Base-by-base conservation (phyloP, 2,113 vertebrate species). In the Entomyzon cyanotis region DNA sequence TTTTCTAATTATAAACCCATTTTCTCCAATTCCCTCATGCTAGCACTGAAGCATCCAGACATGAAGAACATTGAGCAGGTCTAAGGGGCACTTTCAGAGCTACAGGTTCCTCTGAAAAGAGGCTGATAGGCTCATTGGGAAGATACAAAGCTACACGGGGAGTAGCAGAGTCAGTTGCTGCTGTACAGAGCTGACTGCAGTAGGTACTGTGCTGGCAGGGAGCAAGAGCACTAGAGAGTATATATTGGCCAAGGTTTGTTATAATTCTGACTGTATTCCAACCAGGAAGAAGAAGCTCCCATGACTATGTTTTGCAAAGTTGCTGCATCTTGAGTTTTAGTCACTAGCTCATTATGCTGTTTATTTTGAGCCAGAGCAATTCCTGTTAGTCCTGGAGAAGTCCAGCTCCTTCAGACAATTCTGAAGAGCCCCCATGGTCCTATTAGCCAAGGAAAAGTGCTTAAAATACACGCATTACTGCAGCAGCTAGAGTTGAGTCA, bases 1-100 rank as follows among this genome's bases (percentile, higher is more conserved):
- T 67, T 64, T 77, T 37, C 12, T 11, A 31, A 12, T 9, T 4
- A 20, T 25, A 49, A 86, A 37, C 9, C 5, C 42, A 10, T 69
- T 62, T 70, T 80, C 15, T 30, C 49, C 0, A 0, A 56, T 53
- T 73, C 9, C 33, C 16, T 78, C 1, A 0, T 1, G 1, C 55
- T 31, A 31, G 20, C 0, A 6, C 63, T 12, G 41, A 79, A 47
- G 50, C 59, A 17, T 1, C 0, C 7, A 21, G 53, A 35, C 33
- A 39, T 0, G 1, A 70, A 53, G 46, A 67, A 30, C 1, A 12
- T 0, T 0, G 1, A 31, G 35, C 44, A 52, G 25, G 9, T 58
- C 52, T 33, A 46, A 77, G n/a, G 27, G 17, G 25, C 47, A 52
- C 35, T 78, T 52, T 8, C 23, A 59, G 58, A 80, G 25, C 6